A percentile compares a stretch with the other conserved stretches of the same genome.
Conservation (phyloP, 2,797 vertebrate species). For the Hirundo rustica region DNA sequence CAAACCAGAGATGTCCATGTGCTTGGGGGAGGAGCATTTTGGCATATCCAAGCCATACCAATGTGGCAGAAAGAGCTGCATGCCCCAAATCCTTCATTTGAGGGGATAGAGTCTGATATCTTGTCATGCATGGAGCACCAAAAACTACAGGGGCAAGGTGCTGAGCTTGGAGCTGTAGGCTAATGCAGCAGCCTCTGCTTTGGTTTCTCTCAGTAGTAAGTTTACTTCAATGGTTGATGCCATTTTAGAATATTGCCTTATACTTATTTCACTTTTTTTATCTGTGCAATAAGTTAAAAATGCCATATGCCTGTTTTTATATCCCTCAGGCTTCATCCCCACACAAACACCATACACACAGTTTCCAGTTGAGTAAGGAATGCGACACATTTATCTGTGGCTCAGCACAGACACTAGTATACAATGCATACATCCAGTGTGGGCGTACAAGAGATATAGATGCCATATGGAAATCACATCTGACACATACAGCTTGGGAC, state of each 20-base stretch:
- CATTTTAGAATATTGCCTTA: constrained; percentile 33
- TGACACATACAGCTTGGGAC: constrained; percentile 54
- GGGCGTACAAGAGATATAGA: constrained; percentile 41
- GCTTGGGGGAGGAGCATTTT: neutral
- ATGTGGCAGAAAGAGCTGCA: neutral
- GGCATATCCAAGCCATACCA: neutral
- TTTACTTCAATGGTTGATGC: constrained; percentile 24
- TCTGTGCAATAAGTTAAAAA: constrained; percentile 53
- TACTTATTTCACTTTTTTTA: constrained; percentile 59
- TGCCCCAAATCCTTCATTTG: neutral
- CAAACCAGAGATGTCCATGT: rapidly evolving
- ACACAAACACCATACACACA: neutral
- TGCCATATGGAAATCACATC: constrained; percentile 64
- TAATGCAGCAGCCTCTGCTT: neutral
- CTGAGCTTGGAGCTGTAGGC: neutral
- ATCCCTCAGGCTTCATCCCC: constrained; percentile 55
- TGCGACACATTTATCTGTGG: constrained; percentile 59
- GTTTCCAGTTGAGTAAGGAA: constrained; percentile 60
- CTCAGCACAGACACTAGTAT: constrained; percentile 20
- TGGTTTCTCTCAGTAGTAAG: neutral
- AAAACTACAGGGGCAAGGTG: neutral
- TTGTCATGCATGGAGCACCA: neutral
- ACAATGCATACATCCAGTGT: constrained; percentile 44
- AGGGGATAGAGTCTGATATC: neutral
- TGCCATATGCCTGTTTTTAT: constrained; percentile 69